These are phyloP conservation scores for Phymanthus crucifer DNA, from an alignment of 92 coral and sea anemone species.

Conservation along the genomic window DNA sequence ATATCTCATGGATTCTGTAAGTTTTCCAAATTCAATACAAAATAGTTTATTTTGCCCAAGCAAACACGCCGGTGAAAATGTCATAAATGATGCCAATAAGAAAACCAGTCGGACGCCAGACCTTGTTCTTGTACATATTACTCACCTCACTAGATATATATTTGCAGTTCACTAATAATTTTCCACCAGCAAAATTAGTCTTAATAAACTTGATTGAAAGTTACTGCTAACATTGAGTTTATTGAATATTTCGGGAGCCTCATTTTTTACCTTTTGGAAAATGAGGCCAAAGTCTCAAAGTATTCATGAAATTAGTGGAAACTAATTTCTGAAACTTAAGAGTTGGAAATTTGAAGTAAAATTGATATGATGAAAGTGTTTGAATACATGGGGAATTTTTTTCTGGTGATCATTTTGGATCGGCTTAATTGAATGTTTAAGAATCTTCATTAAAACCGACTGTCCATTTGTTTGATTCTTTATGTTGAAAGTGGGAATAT, in stretches of 20 bases:
- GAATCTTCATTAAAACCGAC: conserved; percentile 38
- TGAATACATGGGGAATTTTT: not conserved
- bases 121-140: not conserved
- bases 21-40: conserved; percentile 40
- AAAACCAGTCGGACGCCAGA: conserved; percentile 13
- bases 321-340: too few species aligned
- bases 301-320: not conserved
- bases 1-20: conserved; percentile 28
- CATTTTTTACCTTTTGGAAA: not conserved
- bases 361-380: not conserved
- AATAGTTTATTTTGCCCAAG: conserved; percentile 26
- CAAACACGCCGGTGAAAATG: conserved; percentile 29
- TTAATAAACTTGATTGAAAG: not conserved
- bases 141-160: conserved; percentile 18
- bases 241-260: not conserved
- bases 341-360: not conserved
- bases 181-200: conserved; percentile 3
- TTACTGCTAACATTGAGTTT: not conserved
- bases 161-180: conserved; percentile 17
- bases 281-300: not conserved
- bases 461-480: conserved; percentile 40
- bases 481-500: conserved; percentile 38
- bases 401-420: not conserved
- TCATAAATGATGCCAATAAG: conserved; percentile 16
- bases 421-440: not conserved